Evolutionary conservation across 2,797 vertebrate genomes (phyloP), one percentile per base, ranked within the genome.

Genomic region (Lophius americanus): DNA sequence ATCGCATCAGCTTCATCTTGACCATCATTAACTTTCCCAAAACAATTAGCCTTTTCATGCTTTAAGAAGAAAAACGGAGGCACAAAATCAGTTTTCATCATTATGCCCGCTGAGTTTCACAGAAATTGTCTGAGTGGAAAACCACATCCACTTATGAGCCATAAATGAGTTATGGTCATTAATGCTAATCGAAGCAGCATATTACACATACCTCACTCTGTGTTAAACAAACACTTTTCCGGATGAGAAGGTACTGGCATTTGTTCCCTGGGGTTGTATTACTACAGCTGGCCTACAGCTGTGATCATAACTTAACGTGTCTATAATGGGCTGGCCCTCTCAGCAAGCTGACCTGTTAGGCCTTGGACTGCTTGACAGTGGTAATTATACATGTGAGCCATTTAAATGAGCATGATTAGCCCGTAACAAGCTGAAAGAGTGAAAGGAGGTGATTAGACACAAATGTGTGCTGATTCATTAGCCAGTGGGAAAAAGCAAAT

Each of bases 231-330:
- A 86, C 82, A 76, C 82, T 90, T 90, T 88, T 84, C 71, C 81
- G 78, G 64, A 75, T 68, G 81, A 85, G 78, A 81, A 60, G 49
- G 35, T 23, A 61, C 67, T 64, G 85, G 75, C 82, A 59, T 83
- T 79, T 64, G 60, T 68, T 88, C 89, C 84, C 88, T 3, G 8
- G 86, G 87, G 89, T 73, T 82, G 74, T 67, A 78, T 85, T 81
- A 86, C 85, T 82, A 69, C 89, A 90, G 88, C 88, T 86, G 88
- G 83, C 79, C 88, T 73, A 68, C 70, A 82, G 86, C 89, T 82
- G 88, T 83, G 85, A 90, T 91, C 88, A 91, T 90, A 91, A 90
- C 81, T 92, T 90, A 88, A 73, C 65, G 23, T 85, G 78, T 67
- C 71, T 32, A 78, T 91, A 90, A 91, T 89, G 73, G 79, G 64